These are phyloP conservation scores for Manduca sexta DNA, from an alignment of 1,140 invertebrate genomes.

Conservation along the genomic window DNA sequence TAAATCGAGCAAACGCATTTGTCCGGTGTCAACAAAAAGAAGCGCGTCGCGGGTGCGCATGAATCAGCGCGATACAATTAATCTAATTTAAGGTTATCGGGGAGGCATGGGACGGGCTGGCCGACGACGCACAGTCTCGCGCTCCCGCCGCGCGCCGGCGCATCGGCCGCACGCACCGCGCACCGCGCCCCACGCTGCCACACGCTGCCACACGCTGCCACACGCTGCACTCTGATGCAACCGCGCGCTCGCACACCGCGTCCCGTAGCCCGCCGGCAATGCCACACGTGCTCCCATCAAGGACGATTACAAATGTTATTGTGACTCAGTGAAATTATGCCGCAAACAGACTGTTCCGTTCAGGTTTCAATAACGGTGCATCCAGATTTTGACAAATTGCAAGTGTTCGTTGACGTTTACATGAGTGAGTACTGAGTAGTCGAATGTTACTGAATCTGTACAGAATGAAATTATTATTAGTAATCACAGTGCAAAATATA, in stretches of 20 bases:
- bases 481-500: too few species aligned
- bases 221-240: slow-evolving; percentile 36
- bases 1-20: slow-evolving; percentile 55
- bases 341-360: slow-evolving; percentile 62
- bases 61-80: slow-evolving; percentile 70
- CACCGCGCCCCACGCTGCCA: slow-evolving; percentile 21
- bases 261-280: background rate
- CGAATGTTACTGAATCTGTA: background rate
- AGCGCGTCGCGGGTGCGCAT: slow-evolving; percentile 49
- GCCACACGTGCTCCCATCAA: background rate
- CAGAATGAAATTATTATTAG: too few species aligned
- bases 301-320: slow-evolving; percentile 9
- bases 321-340: slow-evolving; percentile 49
- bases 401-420: slow-evolving; percentile 68
- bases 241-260: slow-evolving; percentile 1
- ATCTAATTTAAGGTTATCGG: slow-evolving; percentile 70
- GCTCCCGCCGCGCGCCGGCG: slow-evolving; percentile 37
- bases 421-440: slow-evolving; percentile 70
- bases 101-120: slow-evolving; percentile 48
- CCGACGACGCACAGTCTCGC: slow-evolving; percentile 67
- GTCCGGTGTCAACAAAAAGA: slow-evolving; percentile 56
- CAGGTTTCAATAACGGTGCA: slow-evolving; percentile 65
- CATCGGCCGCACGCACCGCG: slow-evolving; percentile 46
- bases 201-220: slow-evolving; percentile 22
- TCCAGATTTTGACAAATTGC: slow-evolving; percentile 51